Base-by-base conservation (phyloP, 1,140 invertebrate genomes). In the Euwallacea fornicatus region DNA sequence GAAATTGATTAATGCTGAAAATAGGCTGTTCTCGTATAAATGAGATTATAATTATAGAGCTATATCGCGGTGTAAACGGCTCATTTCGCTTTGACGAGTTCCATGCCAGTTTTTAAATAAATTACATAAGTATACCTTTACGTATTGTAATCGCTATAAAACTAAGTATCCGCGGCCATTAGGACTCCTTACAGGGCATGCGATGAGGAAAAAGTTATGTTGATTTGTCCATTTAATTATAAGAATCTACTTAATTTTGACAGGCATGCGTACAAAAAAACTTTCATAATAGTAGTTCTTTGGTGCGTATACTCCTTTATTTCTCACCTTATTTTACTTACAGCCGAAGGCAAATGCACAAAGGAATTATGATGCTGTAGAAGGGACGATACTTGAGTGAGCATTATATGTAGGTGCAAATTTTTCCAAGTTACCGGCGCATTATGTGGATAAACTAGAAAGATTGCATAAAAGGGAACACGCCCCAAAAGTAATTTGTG, bases 41-140 rank as follows among this genome's bases (percentile, higher is more conserved):
- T 66, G 64, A 13, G 64, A 55, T 66, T 66, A 66, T 66, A 66
- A 66, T 66, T 66, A 66, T 56, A 66, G 64, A 55, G 64, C 42
- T 43, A 54, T 55, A 66, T 55, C 62, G 43, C 62, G 43, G 62
- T 66, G 64, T 66, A 66, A 66, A 66, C 64, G 64, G 64, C 64
- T 66, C 64, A 66, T 66, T 66, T 66, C 64, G 47, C 64, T 66
- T 66, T 66, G 64, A 66, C 50, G 64, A 55, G 50, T 55, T 55
- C 55, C 43, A 55, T 66, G 41, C n/a, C n/a, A 66, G 53, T 66
- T 63, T 63, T 63, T 43, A 42, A 63, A 63, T 63, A 63, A 63
- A 63, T 63, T 63, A 63, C 61, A 13, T 63, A 63, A 63, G 61
- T 63, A 63, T 63, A 63, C 10, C 43, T 21, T 47, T 63, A n/a